Evolutionary conservation across 2,888 invertebrate species (phyloP).

Genomic region (Pseudococcus longispinus): DNA sequence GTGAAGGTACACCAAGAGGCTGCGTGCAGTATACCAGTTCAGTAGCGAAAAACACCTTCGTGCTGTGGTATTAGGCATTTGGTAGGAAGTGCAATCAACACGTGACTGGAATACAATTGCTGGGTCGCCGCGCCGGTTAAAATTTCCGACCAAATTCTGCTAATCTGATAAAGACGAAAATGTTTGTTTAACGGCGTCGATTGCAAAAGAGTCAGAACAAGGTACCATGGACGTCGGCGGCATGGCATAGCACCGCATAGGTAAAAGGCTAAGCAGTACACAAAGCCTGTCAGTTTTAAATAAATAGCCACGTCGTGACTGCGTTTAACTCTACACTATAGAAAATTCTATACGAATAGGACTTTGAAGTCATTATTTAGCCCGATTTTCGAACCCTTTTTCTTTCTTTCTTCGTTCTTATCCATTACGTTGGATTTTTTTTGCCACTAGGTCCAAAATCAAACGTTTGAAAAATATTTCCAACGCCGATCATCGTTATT

Average conservation of each 20-base stretch:
- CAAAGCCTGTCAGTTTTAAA: constrained; percentile 48
- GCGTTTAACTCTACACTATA: neutral
- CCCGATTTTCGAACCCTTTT: neutral
- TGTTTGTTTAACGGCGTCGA: constrained; percentile 9
- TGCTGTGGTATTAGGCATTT: neutral
- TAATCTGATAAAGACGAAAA: constrained; percentile 48
- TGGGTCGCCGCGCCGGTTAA: neutral
- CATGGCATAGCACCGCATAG: neutral
- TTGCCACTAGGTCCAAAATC: neutral
- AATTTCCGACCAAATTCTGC: constrained; percentile 30
- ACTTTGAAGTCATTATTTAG: neutral
- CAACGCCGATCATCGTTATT: neutral
- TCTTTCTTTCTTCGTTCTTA: neutral
- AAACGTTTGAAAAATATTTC: neutral
- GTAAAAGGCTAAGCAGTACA: neutral
- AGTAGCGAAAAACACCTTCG: neutral
- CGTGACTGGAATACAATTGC: constrained; percentile 44
- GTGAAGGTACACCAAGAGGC: neutral
- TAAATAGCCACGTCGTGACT: constrained; percentile 50
- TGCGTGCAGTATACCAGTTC: neutral
- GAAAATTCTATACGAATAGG: neutral
- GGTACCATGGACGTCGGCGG: neutral
- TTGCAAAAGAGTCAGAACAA: constrained; percentile 32
- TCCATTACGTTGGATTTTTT: neutral
- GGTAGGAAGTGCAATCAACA: constrained; percentile 48